phyloP scores from a whole-genome alignment of 1,140 invertebrate species.

The Ceratina japonica region DNA sequence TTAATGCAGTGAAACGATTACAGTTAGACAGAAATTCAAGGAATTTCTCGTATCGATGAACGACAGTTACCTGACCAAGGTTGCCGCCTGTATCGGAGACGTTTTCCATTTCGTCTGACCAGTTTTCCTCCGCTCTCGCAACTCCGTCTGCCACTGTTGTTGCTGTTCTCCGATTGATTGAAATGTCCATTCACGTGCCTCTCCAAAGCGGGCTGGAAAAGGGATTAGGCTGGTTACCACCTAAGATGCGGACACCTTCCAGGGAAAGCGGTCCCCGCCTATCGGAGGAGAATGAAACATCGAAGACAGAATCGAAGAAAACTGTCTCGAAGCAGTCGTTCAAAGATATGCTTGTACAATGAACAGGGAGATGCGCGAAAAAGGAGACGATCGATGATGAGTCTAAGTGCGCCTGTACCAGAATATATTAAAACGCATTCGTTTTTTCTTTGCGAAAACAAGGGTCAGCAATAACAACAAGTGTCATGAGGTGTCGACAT shows the following conservation, averaged over 20 bases:
- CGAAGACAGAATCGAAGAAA: no score
- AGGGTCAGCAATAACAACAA: not conserved
- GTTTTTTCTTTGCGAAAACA: not conserved
- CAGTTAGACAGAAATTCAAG: no score
- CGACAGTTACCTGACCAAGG: slow-evolving; percentile 87
- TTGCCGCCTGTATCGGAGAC: slow-evolving; percentile 89
- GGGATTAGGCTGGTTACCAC: slow-evolving; percentile 48
- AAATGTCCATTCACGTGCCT: slow-evolving; percentile 97
- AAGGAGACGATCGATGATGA: not conserved
- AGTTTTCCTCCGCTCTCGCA: slow-evolving; percentile 86
- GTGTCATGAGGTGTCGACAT: not conserved
- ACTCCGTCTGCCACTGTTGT: slow-evolving; percentile 83
- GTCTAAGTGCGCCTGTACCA: not conserved
- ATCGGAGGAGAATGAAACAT: no score
- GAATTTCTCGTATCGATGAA: not conserved
- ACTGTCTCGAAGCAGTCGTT: no score
- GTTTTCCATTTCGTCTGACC: slow-evolving; percentile 91
- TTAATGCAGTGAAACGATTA: slow-evolving; percentile 46
- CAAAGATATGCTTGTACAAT: not conserved
- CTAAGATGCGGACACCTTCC: slow-evolving; percentile 41
- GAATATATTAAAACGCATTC: not conserved
- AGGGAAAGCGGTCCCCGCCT: slow-evolving; percentile 49
- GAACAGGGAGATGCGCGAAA: not conserved
- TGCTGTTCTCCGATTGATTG: slow-evolving; percentile 83
- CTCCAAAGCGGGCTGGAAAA: slow-evolving; percentile 88